Base-by-base conservation (phyloP, 2,888 invertebrate species). In the Ormyrus rosae region DNA sequence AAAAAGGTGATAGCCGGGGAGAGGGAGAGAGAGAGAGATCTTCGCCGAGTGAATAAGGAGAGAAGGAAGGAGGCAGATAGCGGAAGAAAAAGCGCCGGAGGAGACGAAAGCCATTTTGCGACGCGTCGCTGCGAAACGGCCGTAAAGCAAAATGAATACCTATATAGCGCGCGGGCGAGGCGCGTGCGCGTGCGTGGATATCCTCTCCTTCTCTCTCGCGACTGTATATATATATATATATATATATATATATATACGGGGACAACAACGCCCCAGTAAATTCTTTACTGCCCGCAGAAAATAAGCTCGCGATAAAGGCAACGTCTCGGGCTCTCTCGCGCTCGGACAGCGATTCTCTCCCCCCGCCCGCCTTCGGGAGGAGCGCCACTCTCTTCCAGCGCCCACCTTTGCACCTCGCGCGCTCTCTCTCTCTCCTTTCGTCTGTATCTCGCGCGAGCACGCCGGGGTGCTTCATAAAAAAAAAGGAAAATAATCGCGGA, bases 241-340 rank as follows among this genome's bases (percentile, higher is more conserved):
- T n/a, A n/a, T n/a, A n/a, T n/a, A n/a, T 34, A 19, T 50, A 53
- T 45, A 4, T 6, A 45, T 7, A 56, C 11, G 63, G 5, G 10
- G 46, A 50, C 70, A 50, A 19, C 61, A 68, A 58, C 72, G 63
- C 50, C 74, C 67, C 63, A 68, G 74, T 82, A 80, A 78, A 82
- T 74, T 77, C 78, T 80, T 82, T 82, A 80, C 67, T 70, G 70
- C 77, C 46, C 61, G 69, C 68, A 71, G 82, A 80, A 82, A 78
- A 82, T 82, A 80, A 78, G 70, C 55, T 56, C 53, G 78, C 73
- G 70, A 78, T 80, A 82, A 82, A 82, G 71, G 61, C 70, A 48
- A 8, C 6, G 34, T 4, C 55, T 7, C n/a, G 11, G 45, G 9
- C 53, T 11, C 70, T 11, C 68, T n/a, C 70, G 68, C 72, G 53